Evolutionary conservation across 2,888 invertebrate species (phyloP).

Genomic region (Leptopilina drosophilae): DNA sequence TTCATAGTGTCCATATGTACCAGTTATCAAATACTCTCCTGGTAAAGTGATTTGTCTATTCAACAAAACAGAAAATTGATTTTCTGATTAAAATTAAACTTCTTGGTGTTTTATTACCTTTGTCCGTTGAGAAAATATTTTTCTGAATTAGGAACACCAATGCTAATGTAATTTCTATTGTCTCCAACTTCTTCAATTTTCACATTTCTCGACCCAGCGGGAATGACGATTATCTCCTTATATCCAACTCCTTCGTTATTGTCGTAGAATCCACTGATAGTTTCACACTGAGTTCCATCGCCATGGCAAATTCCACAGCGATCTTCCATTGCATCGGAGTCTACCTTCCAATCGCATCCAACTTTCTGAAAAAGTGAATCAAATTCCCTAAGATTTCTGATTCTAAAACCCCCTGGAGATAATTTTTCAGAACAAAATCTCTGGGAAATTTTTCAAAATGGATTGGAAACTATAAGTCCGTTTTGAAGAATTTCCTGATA

Average conservation of each 20-base stretch:
- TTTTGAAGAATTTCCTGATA: too few species aligned
- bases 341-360: conserved; percentile 83
- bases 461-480: too few species aligned
- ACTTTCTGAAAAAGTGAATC: conserved; percentile 77
- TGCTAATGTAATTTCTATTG: conserved; percentile 78
- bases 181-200: conserved; percentile 79
- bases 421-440: too few species aligned
- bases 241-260: conserved; percentile 78
- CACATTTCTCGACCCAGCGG: conserved; percentile 81
- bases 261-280: conserved; percentile 79
- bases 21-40: conserved; percentile 78
- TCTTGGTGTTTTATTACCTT: conserved; percentile 76
- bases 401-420: too few species aligned
- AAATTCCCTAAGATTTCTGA: too few species aligned
- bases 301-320: conserved; percentile 84
- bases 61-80: conserved; percentile 49
- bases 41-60: conserved; percentile 74
- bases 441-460: too few species aligned
- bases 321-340: conserved; percentile 83
- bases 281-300: conserved; percentile 82
- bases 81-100: not conserved
- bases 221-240: conserved; percentile 80
- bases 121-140: conserved; percentile 82
- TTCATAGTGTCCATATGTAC: conserved; percentile 77
- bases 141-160: conserved; percentile 77